Evolutionary conservation across 2,888 invertebrate genomes (phyloP), one percentile per base, ranked within the genome.

Genomic region (Agrotis exclamationis): DNA sequence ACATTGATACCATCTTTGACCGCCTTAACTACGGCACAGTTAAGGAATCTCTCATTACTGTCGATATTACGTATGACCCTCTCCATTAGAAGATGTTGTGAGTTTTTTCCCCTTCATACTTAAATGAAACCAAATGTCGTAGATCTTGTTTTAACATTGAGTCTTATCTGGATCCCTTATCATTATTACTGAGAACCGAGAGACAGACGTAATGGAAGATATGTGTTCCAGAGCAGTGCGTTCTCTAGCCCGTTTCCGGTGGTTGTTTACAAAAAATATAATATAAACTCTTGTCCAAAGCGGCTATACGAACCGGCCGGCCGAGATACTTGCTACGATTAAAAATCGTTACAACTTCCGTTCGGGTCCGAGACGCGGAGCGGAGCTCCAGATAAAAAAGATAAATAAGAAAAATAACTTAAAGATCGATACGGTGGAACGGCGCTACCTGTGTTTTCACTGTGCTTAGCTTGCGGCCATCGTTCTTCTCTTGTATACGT

Each of bases 311-410:
- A 90, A 93, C 93, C 89, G 92, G 91, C 92, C 93, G 89, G 89
- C 89, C 91, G 89, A 95, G 95, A 96, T 95, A 95, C 94, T 94
- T 92, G 94, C 90, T 90, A 91, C 95, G 95, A 96, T 96, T 95
- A 95, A 96, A 95, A 95, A 95, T 95, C 94, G 95, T 95, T 95
- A 95, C 95, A 95, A 95, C 96, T 95, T 96, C 96, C 96, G 96
- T 95, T 96, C 92, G 93, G 89, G 89, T 90, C 91, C 89, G 91
- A 93, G 93, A 86, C 93, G 91, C 90, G 87, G 84, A 91, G 92
- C 92, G 90, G 82, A 92, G 93, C 87, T 90, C 90, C 92, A 93
- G 93, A 95, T 95, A 95, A 95, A 96, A 94, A 96, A 95, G 92
- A 94, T 93, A 94, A 94, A 95, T 93, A 95, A 95, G 90, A 95